Conservation (phyloP, 2,888 invertebrate genomes). For the Athrips mouffetella region DNA sequence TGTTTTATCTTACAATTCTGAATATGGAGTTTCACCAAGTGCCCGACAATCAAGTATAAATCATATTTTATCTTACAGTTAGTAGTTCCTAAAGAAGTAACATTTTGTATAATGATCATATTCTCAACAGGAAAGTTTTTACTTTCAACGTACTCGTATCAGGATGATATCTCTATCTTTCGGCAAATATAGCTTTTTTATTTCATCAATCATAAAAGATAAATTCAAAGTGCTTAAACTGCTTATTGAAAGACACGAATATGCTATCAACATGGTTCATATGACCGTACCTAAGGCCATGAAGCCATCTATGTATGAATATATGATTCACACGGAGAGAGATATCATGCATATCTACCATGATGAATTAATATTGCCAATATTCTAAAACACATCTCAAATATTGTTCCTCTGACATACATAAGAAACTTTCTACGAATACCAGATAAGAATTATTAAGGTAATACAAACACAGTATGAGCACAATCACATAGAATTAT, state of each 20-base stretch:
- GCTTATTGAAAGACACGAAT: not conserved
- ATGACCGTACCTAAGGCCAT: not conserved
- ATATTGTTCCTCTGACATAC: conserved; percentile 16
- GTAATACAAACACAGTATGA: conserved; percentile 24
- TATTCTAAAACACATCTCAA: conserved; percentile 1
- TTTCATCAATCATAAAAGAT: too few species aligned
- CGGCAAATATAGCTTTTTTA: too few species aligned
- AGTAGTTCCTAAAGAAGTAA: too few species aligned
- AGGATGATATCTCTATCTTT: too few species aligned
- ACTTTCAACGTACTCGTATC: too few species aligned
- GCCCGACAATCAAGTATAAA: too few species aligned
- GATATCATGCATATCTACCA: not conserved
- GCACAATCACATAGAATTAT: conserved; percentile 33
- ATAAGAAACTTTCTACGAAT: conserved; percentile 15
- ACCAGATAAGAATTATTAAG: conserved; percentile 25
- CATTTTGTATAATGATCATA: too few species aligned
- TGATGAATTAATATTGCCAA: not conserved
- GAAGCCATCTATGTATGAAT: not conserved
- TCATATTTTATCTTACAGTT: too few species aligned
- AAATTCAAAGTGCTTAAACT: not conserved
- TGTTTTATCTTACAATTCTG: too few species aligned
- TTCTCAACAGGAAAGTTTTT: too few species aligned
- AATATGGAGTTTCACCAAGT: too few species aligned
- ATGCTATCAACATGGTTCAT: not conserved
- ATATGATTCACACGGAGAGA: not conserved